A percentile compares a stretch with the other conserved stretches of the same genome.
Conservation (phyloP, 2,888 invertebrate species). For the Steinernema carpocapsae region DNA sequence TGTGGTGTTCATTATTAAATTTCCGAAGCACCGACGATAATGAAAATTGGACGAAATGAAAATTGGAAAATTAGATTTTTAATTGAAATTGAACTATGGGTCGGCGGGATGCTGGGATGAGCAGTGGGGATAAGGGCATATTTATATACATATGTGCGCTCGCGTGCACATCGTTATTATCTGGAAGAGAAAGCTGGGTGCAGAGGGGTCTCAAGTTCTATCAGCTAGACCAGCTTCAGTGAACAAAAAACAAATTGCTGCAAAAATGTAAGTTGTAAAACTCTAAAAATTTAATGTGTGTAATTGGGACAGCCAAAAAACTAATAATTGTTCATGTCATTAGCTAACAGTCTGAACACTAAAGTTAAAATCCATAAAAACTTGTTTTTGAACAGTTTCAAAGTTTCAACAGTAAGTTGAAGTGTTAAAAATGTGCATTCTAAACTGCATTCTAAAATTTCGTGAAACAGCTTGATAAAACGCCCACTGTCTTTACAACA, state of each 20-base stretch:
- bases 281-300: background rate
- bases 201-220: no score
- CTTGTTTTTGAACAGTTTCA: background rate
- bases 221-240: no score
- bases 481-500: background rate
- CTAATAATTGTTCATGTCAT: background rate
- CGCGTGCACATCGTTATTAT: no score
- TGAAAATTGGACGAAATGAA: slow-evolving; percentile 17
- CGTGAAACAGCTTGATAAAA: background rate
- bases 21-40: slow-evolving; percentile 27
- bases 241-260: background rate
- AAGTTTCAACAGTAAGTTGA: background rate
- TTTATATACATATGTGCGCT: background rate
- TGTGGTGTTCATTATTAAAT: slow-evolving; percentile 27
- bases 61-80: slow-evolving; percentile 30
- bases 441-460: no score
- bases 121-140: background rate
- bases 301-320: background rate
- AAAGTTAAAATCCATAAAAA: background rate
- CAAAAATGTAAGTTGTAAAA: background rate
- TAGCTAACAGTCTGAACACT: background rate
- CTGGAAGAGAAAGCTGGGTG: no score
- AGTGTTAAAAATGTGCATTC: no score
- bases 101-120: background rate
- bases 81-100: slow-evolving; percentile 16